Percentiles rank a stretch among this genome's conserved stretches.
These are phyloP conservation scores for Colistium nudipinnis DNA, from an alignment of 2,113 vertebrate species.

Conservation along the genomic window DNA sequence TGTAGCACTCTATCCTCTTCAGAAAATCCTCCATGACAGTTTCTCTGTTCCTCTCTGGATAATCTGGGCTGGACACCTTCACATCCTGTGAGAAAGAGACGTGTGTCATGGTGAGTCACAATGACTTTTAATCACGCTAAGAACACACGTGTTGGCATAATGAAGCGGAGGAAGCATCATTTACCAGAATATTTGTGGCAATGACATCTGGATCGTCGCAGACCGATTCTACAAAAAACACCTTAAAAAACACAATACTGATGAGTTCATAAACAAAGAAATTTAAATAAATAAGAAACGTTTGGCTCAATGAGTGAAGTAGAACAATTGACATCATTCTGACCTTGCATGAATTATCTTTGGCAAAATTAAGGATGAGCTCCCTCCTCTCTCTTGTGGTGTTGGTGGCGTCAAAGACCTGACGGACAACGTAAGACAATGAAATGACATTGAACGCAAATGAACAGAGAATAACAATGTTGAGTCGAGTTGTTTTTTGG, in stretches of 20 bases:
- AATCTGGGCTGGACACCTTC: slow-evolving; percentile 97
- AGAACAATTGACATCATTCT: background rate
- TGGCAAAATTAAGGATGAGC: slow-evolving; percentile 77
- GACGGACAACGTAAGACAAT: background rate
- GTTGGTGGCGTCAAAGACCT: slow-evolving; percentile 85
- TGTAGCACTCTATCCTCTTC: slow-evolving; percentile 97
- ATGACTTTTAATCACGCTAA: background rate
- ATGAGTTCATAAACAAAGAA: background rate
- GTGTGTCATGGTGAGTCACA: background rate
- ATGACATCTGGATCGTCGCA: slow-evolving; percentile 84
- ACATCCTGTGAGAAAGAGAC: slow-evolving; percentile 86
- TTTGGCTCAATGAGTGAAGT: too few relatives aligned
- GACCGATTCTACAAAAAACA: slow-evolving; percentile 83
- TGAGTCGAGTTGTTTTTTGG: background rate
- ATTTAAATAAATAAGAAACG: too few relatives aligned
- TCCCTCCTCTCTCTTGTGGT: slow-evolving; percentile 82
- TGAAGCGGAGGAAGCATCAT: background rate
- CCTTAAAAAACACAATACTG: slow-evolving; percentile 43
- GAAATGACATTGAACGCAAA: too few relatives aligned
- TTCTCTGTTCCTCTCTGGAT: slow-evolving; percentile 91
- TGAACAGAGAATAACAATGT: background rate
- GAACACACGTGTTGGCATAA: background rate
- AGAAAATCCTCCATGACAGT: slow-evolving; percentile 97
- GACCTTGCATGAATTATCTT: slow-evolving; percentile 79
- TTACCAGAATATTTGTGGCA: slow-evolving; percentile 82